Percentiles rank a stretch among this genome's conserved stretches.
phyloP scores from a whole-genome alignment of 2,797 vertebrate genomes.

The Anguilla pacifica region DNA sequence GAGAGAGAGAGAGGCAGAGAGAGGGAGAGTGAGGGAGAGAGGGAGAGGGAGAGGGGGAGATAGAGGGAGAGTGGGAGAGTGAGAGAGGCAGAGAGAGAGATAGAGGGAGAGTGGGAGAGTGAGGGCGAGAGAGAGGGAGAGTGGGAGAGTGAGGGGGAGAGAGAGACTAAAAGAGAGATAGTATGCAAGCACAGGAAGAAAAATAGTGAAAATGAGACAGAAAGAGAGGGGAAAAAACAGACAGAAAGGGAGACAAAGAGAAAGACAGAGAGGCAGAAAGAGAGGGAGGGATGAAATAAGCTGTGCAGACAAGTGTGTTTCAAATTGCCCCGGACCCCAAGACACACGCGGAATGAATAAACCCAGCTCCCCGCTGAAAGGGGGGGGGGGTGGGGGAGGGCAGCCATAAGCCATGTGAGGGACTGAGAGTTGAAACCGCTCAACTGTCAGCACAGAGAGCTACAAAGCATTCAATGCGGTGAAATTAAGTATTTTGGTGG shows the following conservation, averaged over 20 bases:
- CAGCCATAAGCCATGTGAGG: background rate
- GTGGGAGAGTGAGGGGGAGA: constrained; percentile 43
- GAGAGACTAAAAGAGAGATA: constrained; percentile 17
- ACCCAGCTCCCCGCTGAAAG: background rate
- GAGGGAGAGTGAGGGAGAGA: background rate
- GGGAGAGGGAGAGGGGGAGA: constrained; percentile 8
- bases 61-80: background rate
- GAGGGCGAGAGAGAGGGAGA: constrained; percentile 23
- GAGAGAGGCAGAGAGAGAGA: background rate
- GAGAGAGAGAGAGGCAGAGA: constrained; percentile 7
- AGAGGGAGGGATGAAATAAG: background rate
- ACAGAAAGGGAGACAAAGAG: background rate
- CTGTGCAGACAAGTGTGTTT: background rate
- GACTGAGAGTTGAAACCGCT: background rate
- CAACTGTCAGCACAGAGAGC: constrained; percentile 10
- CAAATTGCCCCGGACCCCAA: background rate
- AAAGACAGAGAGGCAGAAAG: background rate
- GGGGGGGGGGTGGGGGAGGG: background rate
- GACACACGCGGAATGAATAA: background rate
- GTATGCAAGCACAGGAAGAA: background rate
- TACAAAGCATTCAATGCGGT: background rate
- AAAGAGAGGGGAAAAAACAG: background rate
- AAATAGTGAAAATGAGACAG: background rate
- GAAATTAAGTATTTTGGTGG: background rate
- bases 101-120: background rate